Evolutionary conservation across 2,888 invertebrate genomes (phyloP), one percentile per base, ranked within the genome.

Genomic region (Lomographa bimaculata): DNA sequence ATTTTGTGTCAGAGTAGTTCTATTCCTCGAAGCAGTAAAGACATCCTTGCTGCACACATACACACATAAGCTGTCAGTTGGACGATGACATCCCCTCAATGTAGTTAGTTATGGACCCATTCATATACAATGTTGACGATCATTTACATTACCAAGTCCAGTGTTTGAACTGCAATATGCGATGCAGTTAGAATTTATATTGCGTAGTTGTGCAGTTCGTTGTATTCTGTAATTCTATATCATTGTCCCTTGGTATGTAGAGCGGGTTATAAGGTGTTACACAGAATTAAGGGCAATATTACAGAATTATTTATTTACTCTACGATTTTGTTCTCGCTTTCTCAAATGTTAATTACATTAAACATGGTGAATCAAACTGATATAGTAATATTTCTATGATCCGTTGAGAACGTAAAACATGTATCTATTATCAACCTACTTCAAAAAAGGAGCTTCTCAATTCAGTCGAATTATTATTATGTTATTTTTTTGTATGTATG

Each of bases 41-140:
- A 60, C 67, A 71, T 74, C 70, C 70, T 74, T 19, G 25, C n/a
- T n/a, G n/a, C n/a, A n/a, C n/a, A n/a, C n/a, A n/a, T 11, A 36
- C 72, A 61, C 57, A 57, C 63, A 59, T 61, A 61, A 64, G 53
- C 53, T 46, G 56, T 58, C 65, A 53, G 55, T 58, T 60, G 37
- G 51, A 54, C 52, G 58, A 58, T 60, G 56, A 26, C 30, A 9
- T 42, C 26, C 10, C 11, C 17, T 29, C 27, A 26, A 61, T 63
- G 58, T 60, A 64, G 54, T 60, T 59, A 57, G 50, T 66, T 65
- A 70, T 69, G 68, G 62, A 65, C 60, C 57, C 59, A 54, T 50
- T 46, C 46, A 46, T 49, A 57, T 53, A 54, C 65, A 55, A 55
- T 56, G 49, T 52, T 54, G 41, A 11, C 3, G 14, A 35, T 24